Evolutionary conservation across 2,797 vertebrate species (phyloP).

Genomic region (Coreius guichenoti): DNA sequence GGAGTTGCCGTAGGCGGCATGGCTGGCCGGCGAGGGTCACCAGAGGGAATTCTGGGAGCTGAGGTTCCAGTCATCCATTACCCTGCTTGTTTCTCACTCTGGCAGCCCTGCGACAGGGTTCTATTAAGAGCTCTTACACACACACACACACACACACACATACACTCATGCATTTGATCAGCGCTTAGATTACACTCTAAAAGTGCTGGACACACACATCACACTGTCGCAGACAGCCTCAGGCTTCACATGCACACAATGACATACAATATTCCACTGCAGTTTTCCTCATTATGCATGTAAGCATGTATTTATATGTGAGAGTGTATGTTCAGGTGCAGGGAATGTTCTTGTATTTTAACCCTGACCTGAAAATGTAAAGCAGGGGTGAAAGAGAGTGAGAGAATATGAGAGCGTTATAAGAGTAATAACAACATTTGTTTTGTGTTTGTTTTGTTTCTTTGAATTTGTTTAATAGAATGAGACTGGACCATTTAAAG

Average conservation of each 20-base stretch:
- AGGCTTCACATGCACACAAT: constrained; percentile 45
- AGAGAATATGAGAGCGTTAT: not conserved
- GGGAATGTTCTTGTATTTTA: constrained; percentile 16
- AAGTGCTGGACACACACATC: constrained; percentile 48
- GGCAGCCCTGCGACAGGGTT: constrained; percentile 91
- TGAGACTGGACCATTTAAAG: constrained; percentile 12
- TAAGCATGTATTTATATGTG: constrained; percentile 42
- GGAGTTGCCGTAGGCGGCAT: constrained; percentile 49
- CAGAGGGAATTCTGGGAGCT: constrained; percentile 89
- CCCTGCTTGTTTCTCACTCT: constrained; percentile 91
- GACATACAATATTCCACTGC: constrained; percentile 48
- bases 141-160: constrained; percentile 36
- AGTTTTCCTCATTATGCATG: constrained; percentile 47
- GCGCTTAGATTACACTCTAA: constrained; percentile 50
- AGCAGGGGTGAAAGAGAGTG: not conserved
- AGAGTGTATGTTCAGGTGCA: constrained; percentile 43
- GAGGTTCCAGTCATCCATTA: constrained; percentile 92
- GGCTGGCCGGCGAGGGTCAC: constrained; percentile 69
- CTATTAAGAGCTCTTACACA: constrained; percentile 79
- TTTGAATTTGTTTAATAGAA: constrained; percentile 33
- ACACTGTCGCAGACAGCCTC: constrained; percentile 51
- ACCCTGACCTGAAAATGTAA: constrained; percentile 21
- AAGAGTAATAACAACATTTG: constrained; percentile 20
- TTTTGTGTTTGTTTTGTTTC: constrained; percentile 11
- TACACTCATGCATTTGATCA: constrained; percentile 56